Evolutionary conservation across 2,113 vertebrate genomes (phyloP).

Genomic region (Marmota flaviventris): DNA sequence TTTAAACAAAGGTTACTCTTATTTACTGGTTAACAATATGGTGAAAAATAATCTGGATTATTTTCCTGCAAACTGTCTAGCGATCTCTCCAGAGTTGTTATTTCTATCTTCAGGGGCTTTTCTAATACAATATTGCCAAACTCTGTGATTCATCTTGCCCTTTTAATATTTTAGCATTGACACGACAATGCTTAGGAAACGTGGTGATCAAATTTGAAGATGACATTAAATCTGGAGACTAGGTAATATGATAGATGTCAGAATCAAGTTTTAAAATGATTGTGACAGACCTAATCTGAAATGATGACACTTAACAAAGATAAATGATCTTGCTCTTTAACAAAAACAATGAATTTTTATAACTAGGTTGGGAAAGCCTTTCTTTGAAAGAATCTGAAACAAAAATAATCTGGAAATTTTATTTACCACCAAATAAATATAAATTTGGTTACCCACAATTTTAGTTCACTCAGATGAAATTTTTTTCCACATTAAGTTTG

Average conservation of each 20-base stretch:
- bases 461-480: neutral
- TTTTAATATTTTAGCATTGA: slow-evolving; percentile 53
- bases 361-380: neutral
- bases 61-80: neutral
- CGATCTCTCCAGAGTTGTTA: neutral
- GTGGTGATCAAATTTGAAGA: neutral
- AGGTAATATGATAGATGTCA: slow-evolving; percentile 45
- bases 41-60: neutral
- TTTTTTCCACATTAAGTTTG: neutral
- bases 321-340: slow-evolving; percentile 29
- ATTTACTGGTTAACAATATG: neutral
- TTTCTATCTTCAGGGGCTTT: neutral
- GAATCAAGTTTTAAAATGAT: slow-evolving; percentile 55
- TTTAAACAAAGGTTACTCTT: slow-evolving; percentile 12
- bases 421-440: neutral
- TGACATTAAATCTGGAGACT: neutral
- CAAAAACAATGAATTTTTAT: neutral
- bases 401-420: slow-evolving; percentile 38
- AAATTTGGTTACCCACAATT: neutral
- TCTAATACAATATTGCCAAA: neutral
- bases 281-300: neutral
- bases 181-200: slow-evolving; percentile 51
- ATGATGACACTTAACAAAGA: slow-evolving; percentile 47
- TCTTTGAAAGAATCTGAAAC: neutral
- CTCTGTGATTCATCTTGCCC: neutral